These are phyloP conservation scores for Torymus tubicola DNA, from an alignment of 2,888 invertebrate genomes.

Conservation along the genomic window DNA sequence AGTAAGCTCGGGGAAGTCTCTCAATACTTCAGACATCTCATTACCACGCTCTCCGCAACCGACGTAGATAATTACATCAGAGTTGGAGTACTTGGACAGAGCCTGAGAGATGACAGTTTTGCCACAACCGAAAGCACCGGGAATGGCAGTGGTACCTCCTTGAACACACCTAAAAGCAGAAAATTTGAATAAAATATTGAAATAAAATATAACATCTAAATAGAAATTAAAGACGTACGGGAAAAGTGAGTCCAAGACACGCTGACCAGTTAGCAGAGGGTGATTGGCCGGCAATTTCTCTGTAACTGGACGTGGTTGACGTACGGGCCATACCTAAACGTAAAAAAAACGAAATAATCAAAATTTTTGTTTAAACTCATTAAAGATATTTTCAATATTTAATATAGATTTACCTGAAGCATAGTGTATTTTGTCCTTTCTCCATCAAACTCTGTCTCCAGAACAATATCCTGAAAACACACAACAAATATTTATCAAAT, in stretches of 20 bases:
- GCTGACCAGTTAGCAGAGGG: slow-evolving; percentile 97
- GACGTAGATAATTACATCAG: slow-evolving; percentile 99
- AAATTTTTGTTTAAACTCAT: slow-evolving; percentile 1
- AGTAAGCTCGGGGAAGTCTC: slow-evolving; percentile 98
- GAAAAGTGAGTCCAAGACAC: slow-evolving; percentile 98
- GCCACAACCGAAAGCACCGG: slow-evolving; percentile 99
- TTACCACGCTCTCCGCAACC: slow-evolving; percentile 99
- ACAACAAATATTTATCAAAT: slow-evolving; percentile 2
- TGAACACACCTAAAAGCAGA: slow-evolving; percentile 88
- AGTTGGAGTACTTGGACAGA: slow-evolving; percentile 99
- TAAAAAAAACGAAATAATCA: slow-evolving; percentile 20
- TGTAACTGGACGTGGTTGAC: slow-evolving; percentile 96
- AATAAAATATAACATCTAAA: neutral
- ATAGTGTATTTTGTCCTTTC: slow-evolving; percentile 94
- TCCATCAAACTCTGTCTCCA: slow-evolving; percentile 99
- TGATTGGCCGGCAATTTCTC: slow-evolving; percentile 99
- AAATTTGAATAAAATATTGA: neutral
- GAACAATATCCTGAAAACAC: slow-evolving; percentile 87
- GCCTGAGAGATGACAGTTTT: slow-evolving; percentile 99
- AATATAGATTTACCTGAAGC: slow-evolving; percentile 83
- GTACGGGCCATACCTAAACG: slow-evolving; percentile 94
- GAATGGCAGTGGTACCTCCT: slow-evolving; percentile 99
- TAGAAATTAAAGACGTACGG: slow-evolving; percentile 82
- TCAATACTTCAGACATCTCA: slow-evolving; percentile 99
- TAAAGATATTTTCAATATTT: slow-evolving; percentile 3